Conservation (phyloP, 2,888 invertebrate species). For the Nematopogon swammerdamellus region DNA sequence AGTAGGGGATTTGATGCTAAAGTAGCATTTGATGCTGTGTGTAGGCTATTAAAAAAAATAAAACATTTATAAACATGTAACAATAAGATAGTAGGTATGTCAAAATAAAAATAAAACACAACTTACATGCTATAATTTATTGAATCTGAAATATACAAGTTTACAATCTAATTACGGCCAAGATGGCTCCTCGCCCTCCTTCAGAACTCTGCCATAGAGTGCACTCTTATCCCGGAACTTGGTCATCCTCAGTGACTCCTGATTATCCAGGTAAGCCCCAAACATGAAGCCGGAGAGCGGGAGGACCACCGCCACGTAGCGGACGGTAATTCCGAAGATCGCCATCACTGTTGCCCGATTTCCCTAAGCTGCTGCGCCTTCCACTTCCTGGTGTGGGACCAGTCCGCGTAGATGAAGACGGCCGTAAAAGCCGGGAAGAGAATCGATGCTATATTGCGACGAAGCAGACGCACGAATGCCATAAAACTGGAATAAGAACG, state of each 20-base stretch:
- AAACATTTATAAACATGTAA: too few species aligned
- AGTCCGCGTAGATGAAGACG: conserved; percentile 67
- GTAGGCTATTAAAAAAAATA: too few species aligned
- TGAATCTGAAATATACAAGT: not conserved
- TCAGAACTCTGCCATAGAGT: conserved; percentile 65
- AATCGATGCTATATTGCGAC: conserved; percentile 65
- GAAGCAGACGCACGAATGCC: conserved; percentile 48
- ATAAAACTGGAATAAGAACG: conserved; percentile 46
- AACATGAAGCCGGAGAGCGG: conserved; percentile 57
- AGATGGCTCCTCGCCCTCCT: conserved; percentile 66
- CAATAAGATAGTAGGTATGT: too few species aligned
- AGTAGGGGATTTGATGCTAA: too few species aligned
- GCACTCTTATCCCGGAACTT: conserved; percentile 77
- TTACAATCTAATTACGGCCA: conserved; percentile 57
- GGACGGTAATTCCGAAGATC: conserved; percentile 54
- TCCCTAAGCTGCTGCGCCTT: conserved; percentile 45
- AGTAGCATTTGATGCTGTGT: too few species aligned
- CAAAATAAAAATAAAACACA: too few species aligned
- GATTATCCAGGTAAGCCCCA: conserved; percentile 63
- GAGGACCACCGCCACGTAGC: conserved; percentile 44
- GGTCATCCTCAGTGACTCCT: conserved; percentile 70
- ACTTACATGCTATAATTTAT: not conserved
- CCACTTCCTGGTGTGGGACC: conserved; percentile 69
- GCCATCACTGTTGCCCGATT: conserved; percentile 33
- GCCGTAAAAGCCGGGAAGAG: conserved; percentile 62